phyloP scores from a whole-genome alignment of 2,113 vertebrate species.

The Toxostoma redivivum region DNA sequence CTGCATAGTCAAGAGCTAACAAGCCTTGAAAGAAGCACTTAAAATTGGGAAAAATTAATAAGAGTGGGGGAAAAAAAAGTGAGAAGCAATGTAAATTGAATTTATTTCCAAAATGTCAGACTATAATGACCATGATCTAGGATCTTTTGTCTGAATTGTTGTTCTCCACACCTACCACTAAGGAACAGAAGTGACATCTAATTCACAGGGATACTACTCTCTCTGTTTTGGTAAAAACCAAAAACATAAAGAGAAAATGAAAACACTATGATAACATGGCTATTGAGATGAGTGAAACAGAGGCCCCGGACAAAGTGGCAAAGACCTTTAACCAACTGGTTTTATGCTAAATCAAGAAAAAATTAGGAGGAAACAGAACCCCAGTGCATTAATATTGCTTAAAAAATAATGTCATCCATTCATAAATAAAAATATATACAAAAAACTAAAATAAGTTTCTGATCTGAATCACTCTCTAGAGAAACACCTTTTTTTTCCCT shows the following conservation, averaged over 20 bases:
- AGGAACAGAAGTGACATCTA: neutral
- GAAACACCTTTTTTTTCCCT: neutral
- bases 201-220: neutral
- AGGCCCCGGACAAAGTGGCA: neutral
- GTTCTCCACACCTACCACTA: neutral
- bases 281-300: neutral
- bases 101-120: neutral
- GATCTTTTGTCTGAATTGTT: neutral
- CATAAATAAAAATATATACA: neutral
- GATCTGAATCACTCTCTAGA: neutral
- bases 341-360: neutral
- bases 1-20: neutral
- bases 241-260: neutral
- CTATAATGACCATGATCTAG: neutral
- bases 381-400: neutral
- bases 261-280: neutral
- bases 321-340: neutral
- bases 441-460: neutral
- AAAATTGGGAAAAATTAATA: neutral
- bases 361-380: neutral
- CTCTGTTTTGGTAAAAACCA: neutral
- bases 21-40: neutral
- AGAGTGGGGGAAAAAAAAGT: neutral
- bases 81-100: neutral
- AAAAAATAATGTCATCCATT: neutral